Conservation (phyloP, 2,113 vertebrate species). For the Centropus bengalensis region DNA sequence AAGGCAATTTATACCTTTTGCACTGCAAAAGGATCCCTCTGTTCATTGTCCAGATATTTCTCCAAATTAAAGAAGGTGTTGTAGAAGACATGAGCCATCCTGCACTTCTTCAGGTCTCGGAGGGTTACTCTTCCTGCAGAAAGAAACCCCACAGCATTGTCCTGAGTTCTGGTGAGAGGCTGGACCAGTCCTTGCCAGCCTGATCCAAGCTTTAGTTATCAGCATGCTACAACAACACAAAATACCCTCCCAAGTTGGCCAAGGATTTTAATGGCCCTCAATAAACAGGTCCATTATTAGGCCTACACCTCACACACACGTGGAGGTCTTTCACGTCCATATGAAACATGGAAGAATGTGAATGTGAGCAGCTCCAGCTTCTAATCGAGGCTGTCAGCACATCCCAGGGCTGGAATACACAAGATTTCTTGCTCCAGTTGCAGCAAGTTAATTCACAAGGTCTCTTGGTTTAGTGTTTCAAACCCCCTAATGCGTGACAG, state of each 20-base stretch:
- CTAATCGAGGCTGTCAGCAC: not conserved
- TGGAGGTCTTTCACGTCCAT: not conserved
- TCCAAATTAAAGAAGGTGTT: conserved; percentile 99
- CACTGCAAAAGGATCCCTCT: conserved; percentile 97
- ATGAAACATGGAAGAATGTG: not conserved
- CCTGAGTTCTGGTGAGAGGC: not conserved
- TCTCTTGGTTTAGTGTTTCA: not conserved
- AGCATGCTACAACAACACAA: not conserved
- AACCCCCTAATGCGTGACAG: not conserved
- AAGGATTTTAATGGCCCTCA: not conserved
- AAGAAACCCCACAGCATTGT: not conserved
- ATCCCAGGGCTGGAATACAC: not conserved
- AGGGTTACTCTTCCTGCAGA: conserved; percentile 90
- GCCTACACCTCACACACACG: not conserved
- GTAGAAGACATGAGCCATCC: conserved; percentile 97
- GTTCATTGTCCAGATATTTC: conserved; percentile 98
- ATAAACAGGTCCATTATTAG: not conserved
- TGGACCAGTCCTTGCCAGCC: not conserved
- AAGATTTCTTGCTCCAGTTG: not conserved
- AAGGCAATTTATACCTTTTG: conserved; percentile 87
- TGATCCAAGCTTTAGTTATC: not conserved
- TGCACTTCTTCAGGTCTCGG: conserved; percentile 91
- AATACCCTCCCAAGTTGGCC: not conserved
- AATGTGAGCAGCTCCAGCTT: not conserved
- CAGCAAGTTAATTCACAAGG: not conserved